Percentiles rank a stretch among this genome's conserved stretches.
Conservation (phyloP, 2,888 invertebrate genomes). For the Melipona beecheii region DNA sequence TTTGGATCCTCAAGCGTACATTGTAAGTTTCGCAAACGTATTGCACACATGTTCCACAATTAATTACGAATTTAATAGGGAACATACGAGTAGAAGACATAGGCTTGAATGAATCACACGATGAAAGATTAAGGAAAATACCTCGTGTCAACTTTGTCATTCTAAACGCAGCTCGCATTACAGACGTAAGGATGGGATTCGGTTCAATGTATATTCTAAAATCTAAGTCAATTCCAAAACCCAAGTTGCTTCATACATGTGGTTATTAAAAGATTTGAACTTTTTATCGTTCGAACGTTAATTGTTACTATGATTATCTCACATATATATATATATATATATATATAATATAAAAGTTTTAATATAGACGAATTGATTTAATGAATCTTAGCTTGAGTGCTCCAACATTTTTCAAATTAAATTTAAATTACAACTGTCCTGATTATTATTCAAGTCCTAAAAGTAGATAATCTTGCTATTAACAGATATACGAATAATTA, state of each 20-base stretch:
- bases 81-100: not conserved
- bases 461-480: not conserved
- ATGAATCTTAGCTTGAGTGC: not conserved
- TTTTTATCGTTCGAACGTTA: not conserved
- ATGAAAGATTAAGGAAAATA: constrained; percentile 32
- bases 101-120: constrained; percentile 42
- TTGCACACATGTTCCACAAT: constrained; percentile 19
- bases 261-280: not conserved
- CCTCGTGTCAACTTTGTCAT: constrained; percentile 44
- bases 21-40: constrained; percentile 30
- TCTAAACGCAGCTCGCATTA: constrained; percentile 39
- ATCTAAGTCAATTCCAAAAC: not conserved
- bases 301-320: not conserved
- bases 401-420: not conserved
- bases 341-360: not conserved
- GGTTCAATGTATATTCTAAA: not conserved
- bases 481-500: not conserved
- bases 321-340: not conserved
- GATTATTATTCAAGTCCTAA: not conserved
- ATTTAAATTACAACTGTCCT: not conserved
- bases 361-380: not conserved
- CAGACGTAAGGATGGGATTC: constrained; percentile 1
- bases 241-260: not conserved
- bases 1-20: constrained; percentile 13
- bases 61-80: constrained; percentile 17